Percentiles rank a stretch among this genome's conserved stretches.
These are phyloP conservation scores for Ptilodon capucinus DNA, from an alignment of 2,888 invertebrate genomes.

Conservation along the genomic window DNA sequence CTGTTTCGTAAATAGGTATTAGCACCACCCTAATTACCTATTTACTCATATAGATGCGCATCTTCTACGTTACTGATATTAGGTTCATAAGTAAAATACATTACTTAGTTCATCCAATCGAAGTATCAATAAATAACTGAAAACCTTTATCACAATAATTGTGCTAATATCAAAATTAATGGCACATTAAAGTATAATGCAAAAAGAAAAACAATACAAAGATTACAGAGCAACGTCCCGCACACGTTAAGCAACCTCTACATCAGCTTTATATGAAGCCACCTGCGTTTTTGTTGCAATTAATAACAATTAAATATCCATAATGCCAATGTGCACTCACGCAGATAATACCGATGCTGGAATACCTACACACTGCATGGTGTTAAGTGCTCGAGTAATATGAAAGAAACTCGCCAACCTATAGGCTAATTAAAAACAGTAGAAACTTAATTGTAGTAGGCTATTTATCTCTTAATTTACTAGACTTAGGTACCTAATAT, in stretches of 20 bases:
- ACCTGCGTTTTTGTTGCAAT: slow-evolving; percentile 46
- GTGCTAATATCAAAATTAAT: no score
- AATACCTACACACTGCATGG: slow-evolving; percentile 2
- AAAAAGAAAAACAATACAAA: no score
- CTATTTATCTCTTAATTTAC: neutral
- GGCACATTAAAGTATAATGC: neutral
- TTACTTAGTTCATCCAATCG: no score
- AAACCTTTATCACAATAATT: no score
- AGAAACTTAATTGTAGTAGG: slow-evolving; percentile 7
- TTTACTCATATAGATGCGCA: no score
- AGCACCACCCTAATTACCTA: no score
- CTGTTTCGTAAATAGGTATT: no score
- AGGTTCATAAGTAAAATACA: no score
- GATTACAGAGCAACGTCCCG: neutral
- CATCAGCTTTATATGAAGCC: slow-evolving; percentile 5
- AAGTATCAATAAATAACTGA: no score
- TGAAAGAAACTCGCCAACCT: slow-evolving; percentile 7
- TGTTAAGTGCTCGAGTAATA: slow-evolving; percentile 7
- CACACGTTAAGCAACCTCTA: neutral
- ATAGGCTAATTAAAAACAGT: slow-evolving; percentile 18
- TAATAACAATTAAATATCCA: slow-evolving; percentile 48
- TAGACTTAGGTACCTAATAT: no score
- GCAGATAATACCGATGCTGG: slow-evolving; percentile 16
- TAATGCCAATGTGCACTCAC: slow-evolving; percentile 35
- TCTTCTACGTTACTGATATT: no score